Conservation (phyloP, 92 coral and sea anemone genomes). For the Palythoa caribaeorum region DNA sequence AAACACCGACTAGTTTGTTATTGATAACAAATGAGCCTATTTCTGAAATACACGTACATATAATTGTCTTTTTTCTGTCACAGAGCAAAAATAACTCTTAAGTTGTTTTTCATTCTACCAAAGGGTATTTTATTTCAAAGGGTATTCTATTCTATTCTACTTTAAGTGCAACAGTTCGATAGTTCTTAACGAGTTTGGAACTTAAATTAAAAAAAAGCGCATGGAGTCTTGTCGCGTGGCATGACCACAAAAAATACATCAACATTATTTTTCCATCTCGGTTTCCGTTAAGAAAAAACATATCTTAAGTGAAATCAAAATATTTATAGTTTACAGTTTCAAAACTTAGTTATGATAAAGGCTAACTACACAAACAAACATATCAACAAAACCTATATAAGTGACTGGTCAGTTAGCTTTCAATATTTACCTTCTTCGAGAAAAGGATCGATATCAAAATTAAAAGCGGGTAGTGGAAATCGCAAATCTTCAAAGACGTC, state of each 20-base stretch:
- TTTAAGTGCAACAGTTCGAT: background rate
- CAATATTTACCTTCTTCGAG: conserved; percentile 36
- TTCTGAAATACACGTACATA: background rate
- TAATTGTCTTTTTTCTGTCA: background rate
- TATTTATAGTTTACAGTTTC: conserved; percentile 25
- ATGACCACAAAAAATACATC: background rate
- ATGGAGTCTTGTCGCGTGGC: background rate
- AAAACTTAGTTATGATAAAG: conserved; percentile 3
- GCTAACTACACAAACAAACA: background rate
- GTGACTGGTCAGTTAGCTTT: background rate
- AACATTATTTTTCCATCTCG: background rate
- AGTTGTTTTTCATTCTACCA: background rate
- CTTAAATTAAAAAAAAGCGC: background rate
- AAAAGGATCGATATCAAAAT: conserved; percentile 39
- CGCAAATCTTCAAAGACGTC: conserved; percentile 29
- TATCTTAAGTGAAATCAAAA: conserved; percentile 41
- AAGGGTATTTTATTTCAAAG: too few relatives aligned
- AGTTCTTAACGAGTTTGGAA: background rate
- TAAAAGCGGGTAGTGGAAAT: conserved; percentile 16
- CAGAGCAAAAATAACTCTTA: too few relatives aligned
- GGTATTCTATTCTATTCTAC: background rate
- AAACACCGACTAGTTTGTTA: background rate
- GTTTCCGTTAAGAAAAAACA: background rate
- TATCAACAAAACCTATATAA: background rate
- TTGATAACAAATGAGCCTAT: background rate